Evolutionary conservation across 2,797 vertebrate species (phyloP).

Genomic region (Oreonectes daqikongensis): DNA sequence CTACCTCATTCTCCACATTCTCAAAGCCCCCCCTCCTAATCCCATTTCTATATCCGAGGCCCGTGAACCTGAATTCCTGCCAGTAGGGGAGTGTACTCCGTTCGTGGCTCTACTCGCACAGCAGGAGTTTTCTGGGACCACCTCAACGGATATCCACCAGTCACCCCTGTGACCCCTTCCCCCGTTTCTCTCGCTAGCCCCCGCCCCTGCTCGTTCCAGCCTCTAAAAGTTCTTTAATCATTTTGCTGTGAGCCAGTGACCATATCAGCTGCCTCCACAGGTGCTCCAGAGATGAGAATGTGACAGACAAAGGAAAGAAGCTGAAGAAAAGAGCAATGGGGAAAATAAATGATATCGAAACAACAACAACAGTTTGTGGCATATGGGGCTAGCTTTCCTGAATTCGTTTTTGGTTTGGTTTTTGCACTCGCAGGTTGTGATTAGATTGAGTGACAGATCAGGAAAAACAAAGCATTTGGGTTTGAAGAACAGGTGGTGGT

Average conservation of each 20-base stretch:
- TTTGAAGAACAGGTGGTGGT: constrained; percentile 61
- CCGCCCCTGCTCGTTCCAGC: constrained; percentile 42
- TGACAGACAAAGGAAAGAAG: constrained; percentile 28
- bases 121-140: constrained; percentile 59
- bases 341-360: not conserved
- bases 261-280: constrained; percentile 45
- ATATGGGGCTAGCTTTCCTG: too few relatives aligned
- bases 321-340: not conserved
- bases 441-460: too few relatives aligned
- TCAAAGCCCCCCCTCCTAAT: constrained; percentile 45
- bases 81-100: constrained; percentile 62
- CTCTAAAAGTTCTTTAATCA: constrained; percentile 57
- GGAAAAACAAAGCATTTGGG: constrained; percentile 24
- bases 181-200: not conserved
- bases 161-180: constrained; percentile 50
- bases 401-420: too few relatives aligned
- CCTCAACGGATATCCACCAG: constrained; percentile 63
- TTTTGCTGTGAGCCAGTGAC: constrained; percentile 45
- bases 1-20: constrained; percentile 67
- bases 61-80: constrained; percentile 61
- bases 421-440: too few relatives aligned
- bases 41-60: constrained; percentile 33
- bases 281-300: constrained; percentile 47
- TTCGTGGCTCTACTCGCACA: constrained; percentile 54
- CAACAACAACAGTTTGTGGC: not conserved